Evolutionary conservation across 2,113 vertebrate genomes (phyloP).

Genomic region (Cricetomys ansorgei): DNA sequence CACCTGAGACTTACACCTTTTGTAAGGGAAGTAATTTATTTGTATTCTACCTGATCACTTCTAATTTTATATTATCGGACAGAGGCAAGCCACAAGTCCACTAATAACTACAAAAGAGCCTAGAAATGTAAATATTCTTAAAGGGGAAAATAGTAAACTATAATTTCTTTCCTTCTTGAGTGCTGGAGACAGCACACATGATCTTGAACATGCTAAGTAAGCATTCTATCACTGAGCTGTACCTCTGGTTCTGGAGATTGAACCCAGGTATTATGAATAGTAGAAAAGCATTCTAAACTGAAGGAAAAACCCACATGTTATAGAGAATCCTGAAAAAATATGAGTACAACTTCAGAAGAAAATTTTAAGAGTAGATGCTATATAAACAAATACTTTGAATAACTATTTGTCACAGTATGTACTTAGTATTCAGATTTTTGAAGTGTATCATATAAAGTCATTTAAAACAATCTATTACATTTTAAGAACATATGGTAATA

Average conservation of each 20-base stretch:
- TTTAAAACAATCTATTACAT: background rate
- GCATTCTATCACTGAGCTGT: background rate
- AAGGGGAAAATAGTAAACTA: background rate
- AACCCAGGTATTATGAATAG: background rate
- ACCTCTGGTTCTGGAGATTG: background rate
- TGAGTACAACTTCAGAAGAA: constrained; percentile 1
- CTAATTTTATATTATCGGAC: background rate
- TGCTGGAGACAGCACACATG: background rate
- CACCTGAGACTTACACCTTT: background rate
- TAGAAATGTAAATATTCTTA: background rate
- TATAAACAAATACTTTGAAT: background rate
- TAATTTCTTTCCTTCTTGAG: background rate
- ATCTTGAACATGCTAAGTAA: background rate
- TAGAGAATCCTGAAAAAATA: background rate
- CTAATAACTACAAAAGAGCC: background rate
- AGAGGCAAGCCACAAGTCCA: background rate
- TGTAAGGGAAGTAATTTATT: constrained; percentile 5
- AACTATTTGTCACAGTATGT: background rate
- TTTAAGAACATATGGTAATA: background rate
- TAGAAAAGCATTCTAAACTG: background rate
- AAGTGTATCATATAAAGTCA: background rate
- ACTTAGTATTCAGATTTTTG: background rate
- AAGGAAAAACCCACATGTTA: background rate
- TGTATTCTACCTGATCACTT: background rate
- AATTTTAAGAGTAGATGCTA: background rate